phyloP scores from a whole-genome alignment of 2,113 vertebrate species.

The Ochotona princeps region DNA sequence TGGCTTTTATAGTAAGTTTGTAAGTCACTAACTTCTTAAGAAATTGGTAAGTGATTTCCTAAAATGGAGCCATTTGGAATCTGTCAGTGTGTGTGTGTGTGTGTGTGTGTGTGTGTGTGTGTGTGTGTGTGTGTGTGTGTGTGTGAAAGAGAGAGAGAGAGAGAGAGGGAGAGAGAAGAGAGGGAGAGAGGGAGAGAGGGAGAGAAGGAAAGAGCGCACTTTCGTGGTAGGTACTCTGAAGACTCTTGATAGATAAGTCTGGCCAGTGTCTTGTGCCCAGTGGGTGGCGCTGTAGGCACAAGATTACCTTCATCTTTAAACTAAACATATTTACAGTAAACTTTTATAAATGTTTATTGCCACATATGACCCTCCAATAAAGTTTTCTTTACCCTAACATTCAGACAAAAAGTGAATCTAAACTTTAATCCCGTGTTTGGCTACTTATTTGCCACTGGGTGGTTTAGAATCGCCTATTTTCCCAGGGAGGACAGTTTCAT shows the following conservation, averaged over 20 bases:
- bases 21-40: background rate
- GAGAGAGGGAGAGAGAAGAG: no score
- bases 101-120: no score
- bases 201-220: rapidly evolving
- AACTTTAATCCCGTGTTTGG: background rate
- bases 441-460: background rate
- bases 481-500: background rate
- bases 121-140: no score
- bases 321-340: background rate
- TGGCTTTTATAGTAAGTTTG: background rate
- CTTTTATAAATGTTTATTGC: background rate
- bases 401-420: background rate
- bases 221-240: no score
- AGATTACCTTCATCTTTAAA: background rate
- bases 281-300: conserved; percentile 50
- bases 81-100: background rate
- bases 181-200: no score
- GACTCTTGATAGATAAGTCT: background rate
- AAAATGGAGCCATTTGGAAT: background rate
- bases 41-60: background rate
- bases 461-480: background rate
- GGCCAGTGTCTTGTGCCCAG: background rate
- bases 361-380: background rate
- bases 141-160: no score
- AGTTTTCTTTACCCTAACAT: background rate